Evolutionary conservation across 1,140 invertebrate genomes (phyloP).

Genomic region (Diploscapter pachys): DNA sequence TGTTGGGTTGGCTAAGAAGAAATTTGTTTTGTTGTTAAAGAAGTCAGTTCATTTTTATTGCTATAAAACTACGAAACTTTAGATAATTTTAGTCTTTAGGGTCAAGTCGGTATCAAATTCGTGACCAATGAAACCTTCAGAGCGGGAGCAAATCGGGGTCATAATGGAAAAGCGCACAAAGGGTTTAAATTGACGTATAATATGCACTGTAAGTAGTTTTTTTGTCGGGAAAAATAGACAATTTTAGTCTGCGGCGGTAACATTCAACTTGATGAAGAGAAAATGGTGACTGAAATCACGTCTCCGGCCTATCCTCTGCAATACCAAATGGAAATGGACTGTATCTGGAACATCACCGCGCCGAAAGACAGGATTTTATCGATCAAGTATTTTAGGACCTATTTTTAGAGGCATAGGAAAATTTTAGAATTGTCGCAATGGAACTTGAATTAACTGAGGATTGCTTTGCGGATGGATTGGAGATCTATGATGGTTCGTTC

Average conservation of each 20-base stretch:
- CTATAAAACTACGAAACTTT: neutral
- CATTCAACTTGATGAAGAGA: conserved; percentile 39
- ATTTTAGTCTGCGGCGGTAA: conserved; percentile 53
- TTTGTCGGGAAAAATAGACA: neutral
- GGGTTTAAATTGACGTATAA: conserved; percentile 30
- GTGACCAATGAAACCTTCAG: conserved; percentile 42
- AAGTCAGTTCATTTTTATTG: too few species aligned
- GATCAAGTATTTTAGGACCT: conserved; percentile 43
- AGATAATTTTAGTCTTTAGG: conserved; percentile 30
- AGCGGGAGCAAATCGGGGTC: conserved; percentile 11
- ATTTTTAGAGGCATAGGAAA: too few species aligned
- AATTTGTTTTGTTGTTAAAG: too few species aligned
- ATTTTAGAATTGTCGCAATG: conserved; percentile 44
- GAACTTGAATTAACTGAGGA: conserved; percentile 39
- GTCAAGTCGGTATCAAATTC: conserved; percentile 48
- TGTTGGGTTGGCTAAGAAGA: neutral
- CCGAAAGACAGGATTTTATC: conserved; percentile 53
- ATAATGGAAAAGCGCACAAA: conserved; percentile 1
- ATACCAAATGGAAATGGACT: conserved; percentile 62
- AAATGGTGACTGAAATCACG: conserved; percentile 43
- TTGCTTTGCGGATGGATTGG: conserved; percentile 50
- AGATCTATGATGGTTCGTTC: conserved; percentile 51
- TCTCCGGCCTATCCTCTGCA: conserved; percentile 62
- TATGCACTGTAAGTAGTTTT: conserved; percentile 21
- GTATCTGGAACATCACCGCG: conserved; percentile 61